Evolutionary conservation across 2,797 vertebrate species (phyloP).

Genomic region (Enteromius afrohamiltoni): DNA sequence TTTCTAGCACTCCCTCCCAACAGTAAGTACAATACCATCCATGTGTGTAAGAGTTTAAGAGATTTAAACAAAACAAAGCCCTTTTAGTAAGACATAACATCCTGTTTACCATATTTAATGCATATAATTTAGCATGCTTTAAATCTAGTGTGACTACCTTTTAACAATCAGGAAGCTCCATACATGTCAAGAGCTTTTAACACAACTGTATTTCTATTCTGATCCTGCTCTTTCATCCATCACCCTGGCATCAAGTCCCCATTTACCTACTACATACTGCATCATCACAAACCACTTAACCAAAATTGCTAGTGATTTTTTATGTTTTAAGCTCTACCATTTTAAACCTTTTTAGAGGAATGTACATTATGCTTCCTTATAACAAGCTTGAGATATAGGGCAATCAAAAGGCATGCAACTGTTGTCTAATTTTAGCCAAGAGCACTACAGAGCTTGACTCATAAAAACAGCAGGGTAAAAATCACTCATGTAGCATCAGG

Average conservation of each 20-base stretch:
- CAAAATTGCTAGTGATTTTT: too few species aligned
- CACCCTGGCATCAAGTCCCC: not conserved
- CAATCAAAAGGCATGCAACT: conserved; percentile 5
- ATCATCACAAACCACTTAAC: not conserved
- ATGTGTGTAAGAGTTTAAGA: not conserved
- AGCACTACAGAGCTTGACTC: not conserved
- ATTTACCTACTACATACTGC: not conserved
- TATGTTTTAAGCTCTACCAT: not conserved
- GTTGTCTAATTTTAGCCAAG: conserved; percentile 7
- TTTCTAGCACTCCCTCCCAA: not conserved
- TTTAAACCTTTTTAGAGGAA: not conserved
- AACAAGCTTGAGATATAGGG: not conserved
- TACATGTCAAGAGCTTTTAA: not conserved
- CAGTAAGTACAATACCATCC: not conserved
- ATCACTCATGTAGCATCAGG: not conserved
- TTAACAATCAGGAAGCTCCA: not conserved
- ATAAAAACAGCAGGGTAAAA: conserved; percentile 9
- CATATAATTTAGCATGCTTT: not conserved
- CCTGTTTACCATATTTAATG: not conserved
- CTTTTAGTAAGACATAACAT: not conserved
- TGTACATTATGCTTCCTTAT: not conserved
- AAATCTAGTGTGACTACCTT: not conserved
- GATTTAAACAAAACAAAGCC: not conserved
- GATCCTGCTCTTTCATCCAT: not conserved
- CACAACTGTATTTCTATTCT: not conserved